These are phyloP conservation scores for Laspeyria flexula DNA, from an alignment of 2,888 invertebrate genomes.

Conservation along the genomic window DNA sequence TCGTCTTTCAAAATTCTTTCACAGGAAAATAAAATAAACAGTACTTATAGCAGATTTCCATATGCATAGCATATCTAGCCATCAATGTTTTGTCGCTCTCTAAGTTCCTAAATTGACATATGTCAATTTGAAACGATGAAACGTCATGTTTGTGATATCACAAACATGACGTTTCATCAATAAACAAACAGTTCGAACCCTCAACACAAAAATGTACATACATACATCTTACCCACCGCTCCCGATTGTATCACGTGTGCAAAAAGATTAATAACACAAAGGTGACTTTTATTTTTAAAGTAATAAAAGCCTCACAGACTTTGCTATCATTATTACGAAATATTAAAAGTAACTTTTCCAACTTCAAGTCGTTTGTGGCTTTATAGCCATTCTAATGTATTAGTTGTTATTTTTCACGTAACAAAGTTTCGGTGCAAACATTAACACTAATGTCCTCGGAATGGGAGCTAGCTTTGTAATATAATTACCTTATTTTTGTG, in stretches of 20 bases:
- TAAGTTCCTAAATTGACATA: too few relatives aligned
- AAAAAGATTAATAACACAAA: conserved; percentile 31
- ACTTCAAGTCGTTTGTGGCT: conserved; percentile 51
- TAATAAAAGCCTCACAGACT: conserved; percentile 39
- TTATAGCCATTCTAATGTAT: conserved; percentile 64
- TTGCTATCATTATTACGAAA: conserved; percentile 35
- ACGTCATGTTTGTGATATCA: too few relatives aligned
- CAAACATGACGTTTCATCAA: background rate
- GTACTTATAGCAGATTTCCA: too few relatives aligned
- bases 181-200: background rate
- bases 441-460: conserved; percentile 65
- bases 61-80: too few relatives aligned
- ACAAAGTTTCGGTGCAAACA: conserved; percentile 65
- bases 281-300: conserved; percentile 28
- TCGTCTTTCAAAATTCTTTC: too few relatives aligned
- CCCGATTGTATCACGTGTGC: conserved; percentile 11
- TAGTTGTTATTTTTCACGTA: conserved; percentile 67
- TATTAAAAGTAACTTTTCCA: conserved; percentile 38
- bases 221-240: background rate
- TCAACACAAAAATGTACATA: conserved; percentile 2
- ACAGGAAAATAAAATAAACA: too few relatives aligned
- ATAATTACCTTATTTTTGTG: conserved; percentile 65
- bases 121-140: too few relatives aligned
- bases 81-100: too few relatives aligned
- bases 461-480: conserved; percentile 56